These are phyloP conservation scores for Ciconia stormi DNA, from an alignment of 2,113 vertebrate species.

Conservation along the genomic window DNA sequence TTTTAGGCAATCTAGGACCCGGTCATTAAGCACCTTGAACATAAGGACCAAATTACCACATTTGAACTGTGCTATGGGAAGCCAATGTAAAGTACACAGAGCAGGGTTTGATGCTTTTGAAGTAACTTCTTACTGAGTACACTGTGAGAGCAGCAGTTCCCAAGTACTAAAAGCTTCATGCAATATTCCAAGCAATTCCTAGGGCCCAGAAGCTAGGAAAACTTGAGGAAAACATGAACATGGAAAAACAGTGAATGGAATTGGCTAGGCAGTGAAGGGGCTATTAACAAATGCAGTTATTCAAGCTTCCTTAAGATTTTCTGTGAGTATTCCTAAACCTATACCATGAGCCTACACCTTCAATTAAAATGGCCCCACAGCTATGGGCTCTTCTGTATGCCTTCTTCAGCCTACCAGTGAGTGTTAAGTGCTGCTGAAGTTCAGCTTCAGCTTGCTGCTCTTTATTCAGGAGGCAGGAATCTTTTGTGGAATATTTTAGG, in stretches of 20 bases:
- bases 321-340: not conserved
- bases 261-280: not conserved
- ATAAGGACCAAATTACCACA: not conserved
- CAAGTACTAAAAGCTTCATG: not conserved
- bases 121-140: not conserved
- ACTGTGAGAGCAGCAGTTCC: not conserved
- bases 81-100: not conserved
- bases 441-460: not conserved
- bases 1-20: not conserved
- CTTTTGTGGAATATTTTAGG: not conserved
- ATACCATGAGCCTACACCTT: not conserved
- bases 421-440: not conserved
- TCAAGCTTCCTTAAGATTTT: not conserved
- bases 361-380: not conserved
- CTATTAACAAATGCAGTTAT: not conserved
- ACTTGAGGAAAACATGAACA: not conserved
- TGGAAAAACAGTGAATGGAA: not conserved
- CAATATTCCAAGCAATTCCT: not conserved
- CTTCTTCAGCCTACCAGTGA: not conserved
- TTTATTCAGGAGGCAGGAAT: not conserved
- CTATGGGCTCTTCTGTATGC: not conserved
- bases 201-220: not conserved
- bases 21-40: not conserved
- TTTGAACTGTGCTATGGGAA: not conserved
- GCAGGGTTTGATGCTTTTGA: not conserved